Base-by-base conservation (phyloP, 2,888 invertebrate genomes). In the Polyommatus iphigenia region DNA sequence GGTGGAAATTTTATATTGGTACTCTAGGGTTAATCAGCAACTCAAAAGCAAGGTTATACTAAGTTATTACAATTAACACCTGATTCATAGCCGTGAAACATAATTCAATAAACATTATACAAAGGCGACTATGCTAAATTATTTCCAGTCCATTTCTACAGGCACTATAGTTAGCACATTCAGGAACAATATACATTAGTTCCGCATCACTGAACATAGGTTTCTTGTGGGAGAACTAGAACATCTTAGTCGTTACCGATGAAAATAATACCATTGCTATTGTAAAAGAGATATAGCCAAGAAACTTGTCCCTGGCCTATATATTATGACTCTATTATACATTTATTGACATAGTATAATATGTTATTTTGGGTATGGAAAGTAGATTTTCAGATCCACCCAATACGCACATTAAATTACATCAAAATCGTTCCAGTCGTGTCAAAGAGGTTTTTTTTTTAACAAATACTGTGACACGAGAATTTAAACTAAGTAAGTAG, bases 91-190 rank as follows among this genome's bases (percentile, higher is more conserved):
- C 18, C 18, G 18, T 5, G 59, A 62, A 24, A 62, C 62, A 62
- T 24, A 62, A 24, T 59, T 20, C 20, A 59, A 20, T 59, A 24
- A 13, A 13, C 41, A 73, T 41, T 20, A 73, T 24, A 41, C 73
- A 73, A 46, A 73, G 15, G 50, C 75, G 3, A 73, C 50, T 50
- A 18, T 18, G 24, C 18, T 75, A 32, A 75, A 73, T 80, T 80
- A 79, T 73, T 80, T 80, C 80, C 80, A 76, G 73, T 71, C 78
- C 78, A 80, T 80, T 80, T 80, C 76, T 77, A 59, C 75, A 75
- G 54, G 0, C 75, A 24, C 75, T 54, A n/a, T n/a, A 75, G 75
- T 75, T 75, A 75, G 54, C 75, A 78, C 77, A 76, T 78, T 80
- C 78, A 79, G 79, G 80, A 80, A 79, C 20, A 59, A 36, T 76